Evolutionary conservation across 1,140 invertebrate genomes (phyloP).

Genomic region (Leucophenga varia): DNA sequence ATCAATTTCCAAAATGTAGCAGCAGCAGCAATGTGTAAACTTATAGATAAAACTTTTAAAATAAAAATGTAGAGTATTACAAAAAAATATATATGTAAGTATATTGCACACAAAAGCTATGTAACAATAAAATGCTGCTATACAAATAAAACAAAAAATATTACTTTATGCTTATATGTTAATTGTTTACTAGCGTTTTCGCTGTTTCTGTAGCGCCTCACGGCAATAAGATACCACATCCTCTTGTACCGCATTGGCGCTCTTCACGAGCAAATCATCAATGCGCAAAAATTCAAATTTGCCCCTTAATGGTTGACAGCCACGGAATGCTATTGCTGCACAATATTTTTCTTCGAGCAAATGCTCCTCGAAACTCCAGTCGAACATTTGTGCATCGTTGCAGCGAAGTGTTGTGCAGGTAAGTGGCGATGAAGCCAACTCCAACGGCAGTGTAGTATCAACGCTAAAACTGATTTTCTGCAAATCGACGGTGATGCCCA

Average conservation of each 20-base stretch:
- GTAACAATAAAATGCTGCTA: too few species aligned
- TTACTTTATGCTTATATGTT: constrained; percentile 1
- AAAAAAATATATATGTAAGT: too few species aligned
- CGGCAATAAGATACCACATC: constrained; percentile 61
- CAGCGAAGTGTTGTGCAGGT: constrained; percentile 71
- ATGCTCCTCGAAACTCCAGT: constrained; percentile 87
- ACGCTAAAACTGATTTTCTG: constrained; percentile 73
- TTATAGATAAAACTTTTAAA: too few species aligned
- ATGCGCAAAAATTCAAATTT: constrained; percentile 60
- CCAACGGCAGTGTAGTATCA: constrained; percentile 56
- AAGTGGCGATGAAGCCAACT: constrained; percentile 58
- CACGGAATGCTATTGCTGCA: constrained; percentile 72
- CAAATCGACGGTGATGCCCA: constrained; percentile 79
- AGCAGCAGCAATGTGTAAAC: too few species aligned
- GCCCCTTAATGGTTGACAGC: constrained; percentile 25
- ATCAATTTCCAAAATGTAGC: too few species aligned
- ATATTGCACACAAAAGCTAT: too few species aligned
- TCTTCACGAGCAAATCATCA: constrained; percentile 59
- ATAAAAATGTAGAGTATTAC: too few species aligned
- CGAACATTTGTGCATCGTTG: constrained; percentile 61
- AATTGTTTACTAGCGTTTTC: constrained; percentile 12
- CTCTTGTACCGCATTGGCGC: constrained; percentile 43
- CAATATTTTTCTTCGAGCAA: constrained; percentile 78
- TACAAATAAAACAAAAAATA: too few species aligned
- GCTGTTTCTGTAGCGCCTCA: constrained; percentile 33